A percentile compares a stretch with the other conserved stretches of the same genome.
Conservation (phyloP, 2,888 invertebrate species). For the Drosophila paucipuncta region DNA sequence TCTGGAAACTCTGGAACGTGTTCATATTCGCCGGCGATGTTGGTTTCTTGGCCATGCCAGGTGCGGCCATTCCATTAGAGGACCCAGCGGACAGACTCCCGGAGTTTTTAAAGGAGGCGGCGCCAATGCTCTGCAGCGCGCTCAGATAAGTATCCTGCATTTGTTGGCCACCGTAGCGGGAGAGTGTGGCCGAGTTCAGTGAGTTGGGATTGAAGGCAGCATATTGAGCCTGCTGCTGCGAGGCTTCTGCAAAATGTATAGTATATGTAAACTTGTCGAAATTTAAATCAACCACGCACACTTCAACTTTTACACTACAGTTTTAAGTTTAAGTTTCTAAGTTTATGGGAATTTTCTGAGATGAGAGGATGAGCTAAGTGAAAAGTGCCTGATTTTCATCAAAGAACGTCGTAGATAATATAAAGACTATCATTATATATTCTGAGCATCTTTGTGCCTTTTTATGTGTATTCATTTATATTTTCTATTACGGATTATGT, state of each 20-base stretch:
- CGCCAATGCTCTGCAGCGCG: slow-evolving; percentile 83
- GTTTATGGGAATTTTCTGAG: neutral
- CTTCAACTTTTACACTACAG: no score
- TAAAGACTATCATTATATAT: no score
- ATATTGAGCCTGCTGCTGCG: slow-evolving; percentile 85
- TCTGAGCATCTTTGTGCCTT: neutral
- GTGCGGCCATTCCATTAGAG: slow-evolving; percentile 59
- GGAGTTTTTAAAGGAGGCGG: slow-evolving; percentile 82
- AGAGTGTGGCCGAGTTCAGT: slow-evolving; percentile 77
- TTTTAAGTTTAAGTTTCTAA: neutral
- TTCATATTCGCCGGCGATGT: slow-evolving; percentile 86
- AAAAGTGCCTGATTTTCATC: neutral
- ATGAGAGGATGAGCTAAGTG: neutral
- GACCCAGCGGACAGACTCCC: slow-evolving; percentile 72
- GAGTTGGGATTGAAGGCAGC: slow-evolving; percentile 76
- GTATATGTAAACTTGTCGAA: neutral
- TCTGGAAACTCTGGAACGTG: slow-evolving; percentile 94
- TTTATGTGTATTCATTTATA: neutral
- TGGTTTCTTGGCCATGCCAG: slow-evolving; percentile 76
- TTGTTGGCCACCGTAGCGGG: slow-evolving; percentile 87
- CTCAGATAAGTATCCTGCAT: slow-evolving; percentile 88
- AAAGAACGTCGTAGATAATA: no score
- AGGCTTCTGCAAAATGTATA: slow-evolving; percentile 84
- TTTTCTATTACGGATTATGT: neutral
- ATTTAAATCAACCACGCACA: neutral